A percentile compares a stretch with the other conserved stretches of the same genome.
phyloP scores from a whole-genome alignment of 2,888 invertebrate genomes.

The Macrophya alboannulata region DNA sequence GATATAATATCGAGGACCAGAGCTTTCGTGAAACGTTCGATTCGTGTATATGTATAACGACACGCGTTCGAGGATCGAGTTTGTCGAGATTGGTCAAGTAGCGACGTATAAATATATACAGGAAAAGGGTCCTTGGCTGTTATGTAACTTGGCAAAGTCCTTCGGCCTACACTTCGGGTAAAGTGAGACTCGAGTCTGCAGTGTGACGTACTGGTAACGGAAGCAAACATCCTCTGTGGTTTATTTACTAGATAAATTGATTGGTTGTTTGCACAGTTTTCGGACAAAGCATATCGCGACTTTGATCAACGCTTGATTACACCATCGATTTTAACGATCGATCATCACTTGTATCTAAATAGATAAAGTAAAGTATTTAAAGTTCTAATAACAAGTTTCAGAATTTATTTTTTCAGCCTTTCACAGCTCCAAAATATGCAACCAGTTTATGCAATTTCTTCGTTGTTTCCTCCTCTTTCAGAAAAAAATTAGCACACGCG shows the following conservation, averaged over 20 bases:
- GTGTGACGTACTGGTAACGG: neutral
- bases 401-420: neutral
- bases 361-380: neutral
- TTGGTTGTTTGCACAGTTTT: constrained; percentile 5
- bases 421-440: neutral
- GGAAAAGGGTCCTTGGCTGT: constrained; percentile 9
- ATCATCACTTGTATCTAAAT: neutral
- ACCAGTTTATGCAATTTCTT: neutral
- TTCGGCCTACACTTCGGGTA: constrained; percentile 13
- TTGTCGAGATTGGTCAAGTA: neutral
- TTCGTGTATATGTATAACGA: neutral
- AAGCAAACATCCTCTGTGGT: constrained; percentile 15
- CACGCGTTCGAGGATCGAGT: neutral
- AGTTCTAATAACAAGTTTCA: neutral
- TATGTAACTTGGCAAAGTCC: constrained; percentile 38
- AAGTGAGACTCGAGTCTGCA: constrained; percentile 32
- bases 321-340: neutral
- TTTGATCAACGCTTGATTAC: neutral
- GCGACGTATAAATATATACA: constrained; percentile 33
- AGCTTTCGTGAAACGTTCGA: neutral
- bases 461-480: too few species aligned
- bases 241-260: neutral
- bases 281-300: neutral
- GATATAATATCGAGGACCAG: neutral
- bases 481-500: too few species aligned